Evolutionary conservation across 2,797 vertebrate species (phyloP), one percentile per base, ranked within the genome.

Genomic region (Alauda arvensis): DNA sequence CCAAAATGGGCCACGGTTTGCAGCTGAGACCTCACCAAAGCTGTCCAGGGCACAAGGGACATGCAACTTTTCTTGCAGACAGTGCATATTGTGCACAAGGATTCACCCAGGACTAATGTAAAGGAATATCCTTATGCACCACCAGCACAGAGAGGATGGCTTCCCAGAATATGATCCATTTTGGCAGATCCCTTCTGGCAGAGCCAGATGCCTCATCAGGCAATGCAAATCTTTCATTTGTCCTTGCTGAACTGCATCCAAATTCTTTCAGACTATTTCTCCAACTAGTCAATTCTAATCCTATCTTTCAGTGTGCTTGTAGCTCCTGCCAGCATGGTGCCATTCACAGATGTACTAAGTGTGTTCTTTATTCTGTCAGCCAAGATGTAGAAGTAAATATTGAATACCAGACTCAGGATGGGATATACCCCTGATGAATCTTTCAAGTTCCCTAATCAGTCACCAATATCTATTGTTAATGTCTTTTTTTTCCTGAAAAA

Each of bases 211-310:
- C 51, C 76, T 88, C 82, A 90, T 71, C 72, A 65, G 31, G 61
- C 62, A 85, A 45, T 33, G 31, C 57, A 85, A 86, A 80, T 70
- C 66, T 86, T 79, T 67, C 37, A 63, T 60, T 86, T 86, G 61
- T 69, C 81, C 65, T 77, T 77, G 48, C 55, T 90, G 78, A 90
- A 87, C 18, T 45, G 26, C 76, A 66, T 86, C 76, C 75, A 84
- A 70, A 43, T 72, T 77, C 63, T 84, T 91, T 79, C 55, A 89
- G 60, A 67, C 51, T 71, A 48, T 65, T 88, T 81, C 79, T 91
- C 59, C 48, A 88, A 19, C 26, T 52, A 66, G 51, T 49, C 62
- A 61, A 39, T 77, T 87, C 69, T 76, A 65, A 61, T 77, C 40
- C 68, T 77, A 6, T 71, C 40, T 85, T 88, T 77, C 16, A 67